A percentile compares a stretch with the other conserved stretches of the same genome.
Evolutionary conservation across 2,888 invertebrate genomes (phyloP).

Genomic region (Lasioglossum zephyrum): DNA sequence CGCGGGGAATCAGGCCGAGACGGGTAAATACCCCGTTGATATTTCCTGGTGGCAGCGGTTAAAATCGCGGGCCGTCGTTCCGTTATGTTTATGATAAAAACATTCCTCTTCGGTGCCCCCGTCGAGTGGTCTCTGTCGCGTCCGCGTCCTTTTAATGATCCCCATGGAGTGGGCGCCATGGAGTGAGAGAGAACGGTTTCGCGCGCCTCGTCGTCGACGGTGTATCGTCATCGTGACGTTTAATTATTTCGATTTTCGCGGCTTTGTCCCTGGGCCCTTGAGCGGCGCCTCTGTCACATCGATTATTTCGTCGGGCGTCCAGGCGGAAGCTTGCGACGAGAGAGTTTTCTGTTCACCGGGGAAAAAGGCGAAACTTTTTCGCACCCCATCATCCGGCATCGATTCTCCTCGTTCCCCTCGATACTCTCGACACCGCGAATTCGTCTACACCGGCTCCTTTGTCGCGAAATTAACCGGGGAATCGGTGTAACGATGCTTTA

Average conservation of each 20-base stretch:
- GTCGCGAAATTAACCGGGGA: not conserved
- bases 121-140: slow-evolving; percentile 52
- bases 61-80: not conserved
- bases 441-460: not conserved
- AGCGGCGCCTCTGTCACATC: slow-evolving; percentile 17
- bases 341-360: not conserved
- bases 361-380: slow-evolving; percentile 6
- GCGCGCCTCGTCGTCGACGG: slow-evolving; percentile 1
- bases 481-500: slow-evolving; percentile 1
- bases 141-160: slow-evolving; percentile 56
- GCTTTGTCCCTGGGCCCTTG: slow-evolving; percentile 32
- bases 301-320: slow-evolving; percentile 41
- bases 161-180: slow-evolving; percentile 22
- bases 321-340: slow-evolving; percentile 28
- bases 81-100: slow-evolving; percentile 43
- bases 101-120: slow-evolving; percentile 35
- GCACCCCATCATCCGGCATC: not conserved
- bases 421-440: not conserved
- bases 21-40: not conserved
- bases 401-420: not conserved
- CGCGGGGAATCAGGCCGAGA: not conserved
- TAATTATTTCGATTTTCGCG: slow-evolving; percentile 57
- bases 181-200: slow-evolving; percentile 27
- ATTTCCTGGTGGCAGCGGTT: not conserved
- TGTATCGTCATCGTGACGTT: slow-evolving; percentile 53